Evolutionary conservation across 2,888 invertebrate species (phyloP), one percentile per base, ranked within the genome.

Genomic region (Chalcis sispes): DNA sequence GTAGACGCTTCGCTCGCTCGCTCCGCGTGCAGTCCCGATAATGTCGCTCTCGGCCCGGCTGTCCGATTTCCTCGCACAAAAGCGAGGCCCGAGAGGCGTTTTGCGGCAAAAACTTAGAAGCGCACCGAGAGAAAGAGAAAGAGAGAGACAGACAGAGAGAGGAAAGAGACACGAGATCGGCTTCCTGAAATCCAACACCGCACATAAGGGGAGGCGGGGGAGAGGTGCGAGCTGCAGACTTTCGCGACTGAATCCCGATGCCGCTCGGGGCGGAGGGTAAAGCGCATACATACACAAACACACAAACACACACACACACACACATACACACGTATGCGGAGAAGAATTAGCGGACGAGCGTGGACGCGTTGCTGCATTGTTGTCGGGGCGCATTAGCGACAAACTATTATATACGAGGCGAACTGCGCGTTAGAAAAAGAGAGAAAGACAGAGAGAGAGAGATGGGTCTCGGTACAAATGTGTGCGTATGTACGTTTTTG

Each of bases 301-400:
- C n/a, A n/a, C n/a, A n/a, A n/a, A n/a, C n/a, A n/a, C n/a, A n/a
- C n/a, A n/a, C n/a, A n/a, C n/a, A n/a, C n/a, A n/a, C n/a, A 27
- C 5, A 20, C 18, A 13, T 1, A 10, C 13, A n/a, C 20, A 5
- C 42, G 42, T 25, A 15, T 13, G 40, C 77, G 52, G 78, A 81
- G 79, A 83, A 83, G 86, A 87, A 87, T 86, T 86, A 85, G 88
- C 83, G 86, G 86, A 83, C 80, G 71, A 86, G 86, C 85, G 86
- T 82, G 84, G 83, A 85, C 46, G 46, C 46, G 13, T 15, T 13
- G 32, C 72, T 72, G 84, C 83, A 87, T 87, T 87, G 87, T 87
- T 87, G 85, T 84, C 84, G 82, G 80, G 83, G 83, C 82, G 85
- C 81, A 80, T 83, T 83, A 82, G 79, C 79, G 29, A 42, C 58